Evolutionary conservation across 2,797 vertebrate genomes (phyloP), one percentile per base, ranked within the genome.

Genomic region (Discoglossus pictus): DNA sequence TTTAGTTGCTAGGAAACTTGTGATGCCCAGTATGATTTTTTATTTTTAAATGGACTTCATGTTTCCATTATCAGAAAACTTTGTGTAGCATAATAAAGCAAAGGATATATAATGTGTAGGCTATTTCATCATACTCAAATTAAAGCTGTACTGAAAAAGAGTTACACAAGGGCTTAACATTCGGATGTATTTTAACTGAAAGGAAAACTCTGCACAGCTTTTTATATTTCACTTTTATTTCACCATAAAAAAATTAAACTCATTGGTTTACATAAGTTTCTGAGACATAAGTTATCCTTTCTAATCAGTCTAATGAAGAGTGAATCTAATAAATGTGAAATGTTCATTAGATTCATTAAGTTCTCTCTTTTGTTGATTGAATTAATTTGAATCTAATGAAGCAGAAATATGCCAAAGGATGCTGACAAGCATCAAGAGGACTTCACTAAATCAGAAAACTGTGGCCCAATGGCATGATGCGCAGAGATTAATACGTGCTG

Each of bases 351-450:
- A 53, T 53, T 53, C 21, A 69, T 69, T 62, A 69, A 16, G 31
- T 25, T 39, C 50, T 47, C 34, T 55, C 17, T 55, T 61, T 34
- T 61, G 58, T 47, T 69, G 48, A 62, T 69, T 69, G 58, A 55
- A 55, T 61, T 54, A 47, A 69, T 61, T 69, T 61, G 50, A 46
- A 69, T 47, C 13, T 61, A 61, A 69, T 61, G 39, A 61, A 55
- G 15, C 10, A 27, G 15, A 50, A 60, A 68, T 60, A 27, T 60
- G 46, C 36, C 54, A 38, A 68, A 68, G 18, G 38, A 68, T 68
- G 42, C 7, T 46, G 50, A 48, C 42, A 54, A 47, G 39, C 60
- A 61, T 55, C 15, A 39, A 55, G 31, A 40, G 50, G 21, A 7
- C 34, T 61, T 36, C 13, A 46, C 11, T n/a, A 69, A 46, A n/a